Evolutionary conservation across 2,113 vertebrate species (phyloP).

Genomic region (Microcebus jonahi): DNA sequence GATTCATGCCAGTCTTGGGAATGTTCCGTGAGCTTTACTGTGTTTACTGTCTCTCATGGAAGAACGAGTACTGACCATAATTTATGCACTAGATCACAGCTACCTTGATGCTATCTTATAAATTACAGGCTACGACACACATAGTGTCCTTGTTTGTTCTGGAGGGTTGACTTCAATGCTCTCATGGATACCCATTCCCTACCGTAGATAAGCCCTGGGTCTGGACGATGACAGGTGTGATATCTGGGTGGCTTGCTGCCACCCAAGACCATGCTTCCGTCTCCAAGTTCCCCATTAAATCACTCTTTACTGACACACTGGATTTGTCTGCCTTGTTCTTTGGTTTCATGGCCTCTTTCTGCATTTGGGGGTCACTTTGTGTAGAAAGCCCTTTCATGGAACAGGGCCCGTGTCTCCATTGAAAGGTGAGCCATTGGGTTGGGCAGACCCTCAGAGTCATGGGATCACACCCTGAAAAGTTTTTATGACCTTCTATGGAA

Average conservation of each 20-base stretch:
- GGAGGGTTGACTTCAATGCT: background rate
- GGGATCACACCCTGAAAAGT: background rate
- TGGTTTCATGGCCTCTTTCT: no score
- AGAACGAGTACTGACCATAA: background rate
- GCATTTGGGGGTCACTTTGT: no score
- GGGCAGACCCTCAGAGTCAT: background rate
- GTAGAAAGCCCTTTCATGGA: background rate
- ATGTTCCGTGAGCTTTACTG: background rate
- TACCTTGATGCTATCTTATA: background rate
- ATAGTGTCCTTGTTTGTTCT: background rate
- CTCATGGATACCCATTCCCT: no score
- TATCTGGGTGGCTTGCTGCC: no score
- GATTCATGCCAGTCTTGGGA: background rate
- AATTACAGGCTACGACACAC: background rate
- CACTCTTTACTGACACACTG: no score
- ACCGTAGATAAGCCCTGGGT: no score
- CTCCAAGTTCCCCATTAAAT: no score
- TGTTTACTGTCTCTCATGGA: background rate
- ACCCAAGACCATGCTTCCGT: no score
- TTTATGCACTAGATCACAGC: background rate
- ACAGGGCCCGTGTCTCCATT: background rate
- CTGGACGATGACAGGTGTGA: no score
- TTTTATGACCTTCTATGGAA: background rate
- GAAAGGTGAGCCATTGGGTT: background rate
- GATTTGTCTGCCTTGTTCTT: no score